Percentiles rank a stretch among this genome's conserved stretches.
Evolutionary conservation across 2,113 vertebrate genomes (phyloP).

Genomic region (Sardina pilchardus): DNA sequence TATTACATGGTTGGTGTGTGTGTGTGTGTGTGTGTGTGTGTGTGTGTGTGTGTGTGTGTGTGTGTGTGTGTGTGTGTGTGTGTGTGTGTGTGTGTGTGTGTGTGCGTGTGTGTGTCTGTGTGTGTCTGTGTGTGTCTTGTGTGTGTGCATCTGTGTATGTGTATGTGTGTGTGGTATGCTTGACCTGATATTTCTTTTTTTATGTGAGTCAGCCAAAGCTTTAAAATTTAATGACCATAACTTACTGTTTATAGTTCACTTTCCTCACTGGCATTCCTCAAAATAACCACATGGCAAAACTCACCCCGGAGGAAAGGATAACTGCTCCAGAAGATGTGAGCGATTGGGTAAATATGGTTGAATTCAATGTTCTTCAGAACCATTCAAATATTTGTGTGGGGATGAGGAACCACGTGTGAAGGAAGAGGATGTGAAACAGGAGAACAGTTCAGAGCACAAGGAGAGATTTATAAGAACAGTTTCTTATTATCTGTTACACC

Average conservation of each 20-base stretch:
- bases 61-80: not conserved
- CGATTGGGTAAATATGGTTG: not conserved
- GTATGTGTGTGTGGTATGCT: not conserved
- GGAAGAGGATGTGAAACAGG: no score
- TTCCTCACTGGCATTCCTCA: conserved; percentile 1
- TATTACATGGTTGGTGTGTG: not conserved
- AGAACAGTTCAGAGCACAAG: no score
- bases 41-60: not conserved
- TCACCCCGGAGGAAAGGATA: not conserved
- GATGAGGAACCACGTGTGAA: not conserved
- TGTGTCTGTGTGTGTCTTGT: not conserved
- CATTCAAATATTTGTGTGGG: not conserved
- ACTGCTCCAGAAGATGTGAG: not conserved
- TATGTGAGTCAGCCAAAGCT: not conserved
- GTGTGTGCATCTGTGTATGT: not conserved
- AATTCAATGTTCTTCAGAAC: not conserved
- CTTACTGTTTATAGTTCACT: not conserved
- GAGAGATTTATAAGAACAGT: no score
- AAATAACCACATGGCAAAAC: not conserved
- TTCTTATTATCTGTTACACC: no score
- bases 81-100: not conserved
- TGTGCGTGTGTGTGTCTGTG: conserved; percentile 3
- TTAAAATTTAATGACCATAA: not conserved
- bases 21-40: not conserved
- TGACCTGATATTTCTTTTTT: not conserved